Conservation (phyloP, 2,113 vertebrate genomes). For the Solea senegalensis region DNA sequence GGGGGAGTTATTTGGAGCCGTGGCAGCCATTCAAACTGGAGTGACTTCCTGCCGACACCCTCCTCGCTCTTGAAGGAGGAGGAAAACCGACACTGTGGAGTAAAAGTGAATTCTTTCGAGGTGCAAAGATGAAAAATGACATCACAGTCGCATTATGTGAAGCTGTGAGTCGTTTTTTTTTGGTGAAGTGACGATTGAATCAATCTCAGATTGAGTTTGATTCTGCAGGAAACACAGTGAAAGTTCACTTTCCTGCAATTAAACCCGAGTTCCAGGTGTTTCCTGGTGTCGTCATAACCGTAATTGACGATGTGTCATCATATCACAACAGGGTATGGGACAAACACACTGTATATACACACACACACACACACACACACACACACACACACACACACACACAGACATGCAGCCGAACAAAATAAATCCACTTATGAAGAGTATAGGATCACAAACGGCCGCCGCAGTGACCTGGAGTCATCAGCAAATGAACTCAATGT, state of each 20-base stretch:
- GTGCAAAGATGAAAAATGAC: neutral
- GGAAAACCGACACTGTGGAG: neutral
- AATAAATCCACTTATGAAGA: neutral
- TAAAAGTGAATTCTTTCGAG: neutral
- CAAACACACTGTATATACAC: too few relatives aligned
- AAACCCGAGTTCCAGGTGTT: neutral
- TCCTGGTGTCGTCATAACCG: too few relatives aligned
- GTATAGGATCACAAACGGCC: neutral
- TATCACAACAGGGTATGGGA: neutral
- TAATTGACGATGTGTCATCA: neutral
- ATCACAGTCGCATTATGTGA: neutral
- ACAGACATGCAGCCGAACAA: too few relatives aligned
- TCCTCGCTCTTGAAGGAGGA: neutral
- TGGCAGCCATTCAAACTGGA: slow-evolving; percentile 29
- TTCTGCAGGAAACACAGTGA: neutral
- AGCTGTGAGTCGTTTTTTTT: neutral
- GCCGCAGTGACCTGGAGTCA: neutral
- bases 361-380: too few relatives aligned
- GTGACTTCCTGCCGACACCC: neutral
- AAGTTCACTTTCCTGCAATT: neutral
- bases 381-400: too few relatives aligned
- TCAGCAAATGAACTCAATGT: neutral
- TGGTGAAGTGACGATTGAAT: neutral
- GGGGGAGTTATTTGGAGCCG: slow-evolving; percentile 13
- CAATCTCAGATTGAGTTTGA: neutral